phyloP scores from a whole-genome alignment of 2,113 vertebrate genomes.

The Axis porcinus region DNA sequence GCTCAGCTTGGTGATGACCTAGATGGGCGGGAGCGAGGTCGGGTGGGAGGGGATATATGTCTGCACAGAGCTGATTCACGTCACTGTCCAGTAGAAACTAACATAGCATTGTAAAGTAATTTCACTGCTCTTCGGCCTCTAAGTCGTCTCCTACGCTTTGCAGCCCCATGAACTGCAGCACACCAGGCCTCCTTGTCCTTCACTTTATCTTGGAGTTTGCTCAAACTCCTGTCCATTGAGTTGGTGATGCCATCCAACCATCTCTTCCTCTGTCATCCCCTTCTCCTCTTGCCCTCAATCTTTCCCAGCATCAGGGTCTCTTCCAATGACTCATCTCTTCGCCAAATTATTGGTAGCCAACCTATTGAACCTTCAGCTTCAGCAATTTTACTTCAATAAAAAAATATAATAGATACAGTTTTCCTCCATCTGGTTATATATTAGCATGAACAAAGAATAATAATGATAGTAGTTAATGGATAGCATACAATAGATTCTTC shows the following conservation, averaged over 20 bases:
- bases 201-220: neutral
- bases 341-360: neutral
- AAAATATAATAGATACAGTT: neutral
- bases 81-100: neutral
- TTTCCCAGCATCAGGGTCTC: neutral
- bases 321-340: neutral
- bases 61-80: rapidly evolving
- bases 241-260: neutral
- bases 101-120: rapidly evolving
- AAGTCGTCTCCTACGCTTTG: neutral
- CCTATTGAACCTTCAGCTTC: neutral
- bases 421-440: neutral
- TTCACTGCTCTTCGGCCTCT: neutral
- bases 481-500: neutral
- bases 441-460: neutral
- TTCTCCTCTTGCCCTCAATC: neutral
- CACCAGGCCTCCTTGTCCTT: neutral
- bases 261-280: neutral
- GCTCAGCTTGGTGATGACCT: neutral
- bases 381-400: neutral
- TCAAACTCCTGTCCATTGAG: neutral
- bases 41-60: rapidly evolving
- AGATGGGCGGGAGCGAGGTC: neutral
- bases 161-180: neutral
- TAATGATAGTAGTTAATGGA: neutral